Evolutionary conservation across 2,888 invertebrate species (phyloP), one percentile per base, ranked within the genome.

Genomic region (Melanostoma mellinum): DNA sequence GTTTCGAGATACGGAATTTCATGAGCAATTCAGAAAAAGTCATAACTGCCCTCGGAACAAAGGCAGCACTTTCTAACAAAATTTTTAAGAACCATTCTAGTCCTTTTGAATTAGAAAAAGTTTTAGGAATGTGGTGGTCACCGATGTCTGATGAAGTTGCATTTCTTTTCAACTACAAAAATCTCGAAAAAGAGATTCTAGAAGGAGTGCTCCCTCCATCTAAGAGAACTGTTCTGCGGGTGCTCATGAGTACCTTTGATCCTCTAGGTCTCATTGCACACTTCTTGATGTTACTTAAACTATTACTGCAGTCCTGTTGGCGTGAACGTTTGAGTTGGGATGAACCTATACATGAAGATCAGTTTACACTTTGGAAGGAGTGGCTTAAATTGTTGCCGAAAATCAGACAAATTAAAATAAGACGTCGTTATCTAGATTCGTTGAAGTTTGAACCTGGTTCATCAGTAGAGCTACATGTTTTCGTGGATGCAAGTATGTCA

Each of bases 81-180:
- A 10, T 8, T 1, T 36, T 69, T n/a, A 32, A 35, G 9, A 53
- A 10, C 35, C 10, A 10, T 10, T 10, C 36, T 10, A 10, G 35
- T 3, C 35, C 36, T 0, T 35, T 9, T 2, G 33, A 50, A 0
- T 8, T 53, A 1, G 63, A 69, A 38, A 79, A 69, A 9, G 32
- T 74, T 2, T 35, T 74, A 5, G 74, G 63, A 4, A 61, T 79
- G 74, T 74, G 61, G 50, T 79, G 79, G 55, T 60, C 67, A 1
- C 53, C 53, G 1, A 0, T 6, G 9, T 9, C 33, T 1, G 75
- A 75, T n/a, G 30, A 38, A 36, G 58, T 75, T 3, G 50, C 58
- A 38, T 42, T 42, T 8, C 8, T 42, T 6, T 42, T 42, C 6
- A 42, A 42, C 8, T 6, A 42, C 42, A 42, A 42, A 3, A 42